These are phyloP conservation scores for Cloeon dipterum DNA, from an alignment of 2,888 invertebrate species.

Conservation along the genomic window DNA sequence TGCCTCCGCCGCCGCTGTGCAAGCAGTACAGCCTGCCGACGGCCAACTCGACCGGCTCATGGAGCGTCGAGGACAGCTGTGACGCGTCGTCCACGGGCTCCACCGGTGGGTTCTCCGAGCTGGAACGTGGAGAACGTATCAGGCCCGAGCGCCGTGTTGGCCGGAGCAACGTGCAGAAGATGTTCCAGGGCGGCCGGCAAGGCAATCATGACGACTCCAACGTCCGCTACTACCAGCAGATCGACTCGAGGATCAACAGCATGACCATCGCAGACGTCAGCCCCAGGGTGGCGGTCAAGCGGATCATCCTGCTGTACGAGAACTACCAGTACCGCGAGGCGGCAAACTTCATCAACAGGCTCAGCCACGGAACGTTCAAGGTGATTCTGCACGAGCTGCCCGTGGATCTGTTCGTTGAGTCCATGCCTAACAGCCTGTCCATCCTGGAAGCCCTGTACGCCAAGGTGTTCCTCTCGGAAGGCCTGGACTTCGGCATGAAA, in stretches of 20 bases:
- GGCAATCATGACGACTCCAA: constrained; percentile 10
- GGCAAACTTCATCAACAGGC: constrained; percentile 54
- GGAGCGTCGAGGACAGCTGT: constrained; percentile 3
- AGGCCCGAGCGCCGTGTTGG: constrained; percentile 34
- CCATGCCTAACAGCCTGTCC: constrained; percentile 68
- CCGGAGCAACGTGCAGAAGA: constrained; percentile 18
- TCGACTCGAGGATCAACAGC: constrained; percentile 12
- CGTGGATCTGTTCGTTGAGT: constrained; percentile 67
- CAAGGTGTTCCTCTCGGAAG: constrained; percentile 22
- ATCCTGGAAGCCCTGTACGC: constrained; percentile 60
- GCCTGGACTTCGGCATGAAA: constrained; percentile 18
- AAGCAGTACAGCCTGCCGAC: neutral
- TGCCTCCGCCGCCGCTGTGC: constrained; percentile 8
- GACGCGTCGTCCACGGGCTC: constrained; percentile 2
- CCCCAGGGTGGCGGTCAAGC: constrained; percentile 23
- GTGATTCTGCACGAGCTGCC: constrained; percentile 40
- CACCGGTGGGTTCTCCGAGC: constrained; percentile 4
- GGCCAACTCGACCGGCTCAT: constrained; percentile 2
- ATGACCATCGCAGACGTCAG: constrained; percentile 19
- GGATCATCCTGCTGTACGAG: constrained; percentile 58
- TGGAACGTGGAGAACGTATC: constrained; percentile 45
- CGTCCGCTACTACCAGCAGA: constrained; percentile 2
- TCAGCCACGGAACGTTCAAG: constrained; percentile 58
- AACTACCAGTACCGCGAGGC: constrained; percentile 79
- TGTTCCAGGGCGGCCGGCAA: constrained; percentile 14